Base-by-base conservation (phyloP, 1,140 invertebrate species). In the Trigoniulus corallinus region DNA sequence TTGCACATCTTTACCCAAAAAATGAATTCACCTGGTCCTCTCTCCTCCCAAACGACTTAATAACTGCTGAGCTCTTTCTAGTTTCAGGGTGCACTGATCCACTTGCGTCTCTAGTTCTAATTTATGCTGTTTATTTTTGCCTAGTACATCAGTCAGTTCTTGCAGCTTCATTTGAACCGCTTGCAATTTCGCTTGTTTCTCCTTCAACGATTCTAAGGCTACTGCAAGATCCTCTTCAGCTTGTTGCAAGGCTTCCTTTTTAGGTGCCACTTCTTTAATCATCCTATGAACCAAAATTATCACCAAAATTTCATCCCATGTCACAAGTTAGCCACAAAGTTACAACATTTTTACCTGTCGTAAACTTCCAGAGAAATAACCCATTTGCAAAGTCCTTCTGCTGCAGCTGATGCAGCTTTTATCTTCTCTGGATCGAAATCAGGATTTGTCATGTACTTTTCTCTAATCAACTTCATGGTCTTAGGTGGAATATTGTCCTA, bases 341-440 rank as follows among this genome's bases (percentile, higher is more conserved):
- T 18, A 24, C 4, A 24, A 56, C 34, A 13, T 45, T 69, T 86
- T 89, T 3, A 83, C 83, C 0, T 76, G 62, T 95, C 89, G 62
- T 93, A 94, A 63, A 86, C 77, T 62, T 91, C 85, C 80, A 95
- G 88, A 2, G 88, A 88, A 52, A 86, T 77, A 27, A 93, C 81
- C 88, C 89, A 95, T 66, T 88, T 88, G 61, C 87, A 93, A 2
- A 95, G 67, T 55, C 88, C 84, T 69, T 87, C 81, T 22, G 84
- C 84, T 2, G 88, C 88, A 56, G 81, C 47, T 0, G 87, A 92
- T 7, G 88, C 88, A 68, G 91, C 89, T 7, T 84, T 84, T 46
- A 92, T 85, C 56, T 88, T 80, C 39, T 77, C 72, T 0, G 88
- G 88, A 59, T 88, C 82, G 63, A 95, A 94, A 59, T 88, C 80